phyloP scores from a whole-genome alignment of 2,888 invertebrate species.

The Agonopterix alstromeriana region DNA sequence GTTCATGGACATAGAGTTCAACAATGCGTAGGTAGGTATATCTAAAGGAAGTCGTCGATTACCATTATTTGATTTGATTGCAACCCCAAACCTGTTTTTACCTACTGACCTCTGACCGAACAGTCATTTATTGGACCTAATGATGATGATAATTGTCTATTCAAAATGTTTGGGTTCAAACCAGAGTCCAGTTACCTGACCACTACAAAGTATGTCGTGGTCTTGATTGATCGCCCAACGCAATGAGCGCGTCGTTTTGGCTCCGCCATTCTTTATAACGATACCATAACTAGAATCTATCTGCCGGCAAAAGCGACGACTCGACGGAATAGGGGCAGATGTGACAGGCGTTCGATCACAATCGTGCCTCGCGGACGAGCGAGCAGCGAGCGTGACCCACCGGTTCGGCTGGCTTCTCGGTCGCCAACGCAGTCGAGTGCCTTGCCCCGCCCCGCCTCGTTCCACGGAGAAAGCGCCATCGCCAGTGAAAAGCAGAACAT shows the following conservation, averaged over 20 bases:
- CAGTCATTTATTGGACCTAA: background rate
- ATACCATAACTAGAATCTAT: too few relatives aligned
- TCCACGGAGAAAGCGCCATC: constrained; percentile 1
- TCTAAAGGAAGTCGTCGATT: background rate
- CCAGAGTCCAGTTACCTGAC: constrained; percentile 5
- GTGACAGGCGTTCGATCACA: background rate
- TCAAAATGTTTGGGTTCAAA: background rate
- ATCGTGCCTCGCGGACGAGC: background rate
- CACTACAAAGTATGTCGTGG: background rate
- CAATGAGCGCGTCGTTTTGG: too few relatives aligned
- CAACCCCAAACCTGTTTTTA: background rate
- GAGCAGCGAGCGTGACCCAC: too few relatives aligned
- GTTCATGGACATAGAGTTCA: too few relatives aligned
- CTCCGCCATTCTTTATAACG: too few relatives aligned
- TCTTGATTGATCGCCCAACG: constrained; percentile 1
- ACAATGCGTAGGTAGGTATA: too few relatives aligned
- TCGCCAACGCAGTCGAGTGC: too few relatives aligned
- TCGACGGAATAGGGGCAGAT: background rate
- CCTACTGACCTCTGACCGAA: constrained; percentile 7
- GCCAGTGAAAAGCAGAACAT: constrained; percentile 3
- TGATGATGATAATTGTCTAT: constrained; percentile 1
- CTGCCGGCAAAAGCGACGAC: too few relatives aligned
- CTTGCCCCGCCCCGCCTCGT: background rate
- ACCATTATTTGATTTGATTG: too few relatives aligned
- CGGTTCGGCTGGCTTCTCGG: too few relatives aligned